These are phyloP conservation scores for Ptyas mucosa DNA, from an alignment of 2,113 vertebrate species.

Conservation along the genomic window DNA sequence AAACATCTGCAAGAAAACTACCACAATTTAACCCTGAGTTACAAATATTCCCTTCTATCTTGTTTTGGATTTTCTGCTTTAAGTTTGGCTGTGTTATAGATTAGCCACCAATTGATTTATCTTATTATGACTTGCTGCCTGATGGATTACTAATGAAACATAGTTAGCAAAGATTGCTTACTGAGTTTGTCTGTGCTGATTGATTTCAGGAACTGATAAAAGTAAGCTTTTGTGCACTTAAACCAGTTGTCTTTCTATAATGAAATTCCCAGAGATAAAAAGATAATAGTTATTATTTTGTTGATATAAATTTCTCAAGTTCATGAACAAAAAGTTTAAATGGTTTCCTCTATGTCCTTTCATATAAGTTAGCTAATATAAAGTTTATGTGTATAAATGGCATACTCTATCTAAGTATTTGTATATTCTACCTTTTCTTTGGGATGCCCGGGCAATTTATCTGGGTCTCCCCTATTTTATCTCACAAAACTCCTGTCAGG, in stretches of 20 bases:
- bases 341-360: not conserved
- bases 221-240: not conserved
- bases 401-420: not conserved
- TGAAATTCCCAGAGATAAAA: not conserved
- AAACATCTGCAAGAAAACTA: not conserved
- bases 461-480: not conserved
- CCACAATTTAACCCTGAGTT: not conserved
- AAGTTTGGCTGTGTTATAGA: not conserved
- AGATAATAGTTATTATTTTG: not conserved
- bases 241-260: not conserved
- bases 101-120: not conserved
- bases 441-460: not conserved
- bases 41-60: not conserved
- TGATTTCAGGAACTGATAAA: not conserved
- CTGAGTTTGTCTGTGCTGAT: not conserved
- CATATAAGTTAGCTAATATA: not conserved
- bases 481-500: not conserved
- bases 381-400: not conserved
- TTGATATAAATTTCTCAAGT: not conserved
- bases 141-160: not conserved
- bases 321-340: not conserved
- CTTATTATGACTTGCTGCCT: not conserved
- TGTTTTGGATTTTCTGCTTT: not conserved
- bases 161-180: not conserved
- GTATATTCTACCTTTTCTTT: not conserved